Base-by-base conservation (phyloP, 2,113 vertebrate species). In the Aegypius monachus region DNA sequence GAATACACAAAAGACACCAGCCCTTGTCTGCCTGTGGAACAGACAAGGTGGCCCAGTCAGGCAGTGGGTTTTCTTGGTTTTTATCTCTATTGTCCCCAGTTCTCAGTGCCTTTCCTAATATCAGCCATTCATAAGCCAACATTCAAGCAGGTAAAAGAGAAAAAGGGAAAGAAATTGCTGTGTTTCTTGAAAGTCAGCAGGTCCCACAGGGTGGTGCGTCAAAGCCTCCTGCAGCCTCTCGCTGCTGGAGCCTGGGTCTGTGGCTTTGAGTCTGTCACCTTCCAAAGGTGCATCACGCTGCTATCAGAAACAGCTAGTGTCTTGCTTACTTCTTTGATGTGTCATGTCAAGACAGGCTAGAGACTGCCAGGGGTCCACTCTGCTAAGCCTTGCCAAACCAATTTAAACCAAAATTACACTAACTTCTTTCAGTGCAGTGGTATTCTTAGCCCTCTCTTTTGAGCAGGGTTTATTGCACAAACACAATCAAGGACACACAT, bases 321-420 rank as follows among this genome's bases (percentile, higher is more conserved):
- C 99, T 98, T 81, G 7, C 94, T 90, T 80, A n/a, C 98, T 95
- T 38, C 99, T 99, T 99, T 99, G 99, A 99, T 98, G 98, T 99
- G 99, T 99, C 99, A 99, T 59, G 96, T 99, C 98, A 98, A 98
- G 98, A 94, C 98, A 98, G 98, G 98, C 98, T 98, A 68, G 95
- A 81, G 92, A 17, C 92, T 94, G 98, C 97, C 90, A 92, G 97
- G 98, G 98, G 91, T 96, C 97, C 90, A 95, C 97, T 96, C 97
- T 97, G 98, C 96, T 87, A 86, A 98, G 95, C 87, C 82, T 77
- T 98, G 97, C 98, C 98, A 98, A 98, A 98, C 97, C 98, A 95
- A 93, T 97, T 98, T 83, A 94, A 73, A 83, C 58, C 47, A 81
- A 67, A 95, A 68, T 58, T 38, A 52, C 43, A 77, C 61, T 7